Percentiles rank a stretch among this genome's conserved stretches.
These are phyloP conservation scores for Habroteleia sp. DNA, from an alignment of 2,888 invertebrate genomes.

Conservation along the genomic window DNA sequence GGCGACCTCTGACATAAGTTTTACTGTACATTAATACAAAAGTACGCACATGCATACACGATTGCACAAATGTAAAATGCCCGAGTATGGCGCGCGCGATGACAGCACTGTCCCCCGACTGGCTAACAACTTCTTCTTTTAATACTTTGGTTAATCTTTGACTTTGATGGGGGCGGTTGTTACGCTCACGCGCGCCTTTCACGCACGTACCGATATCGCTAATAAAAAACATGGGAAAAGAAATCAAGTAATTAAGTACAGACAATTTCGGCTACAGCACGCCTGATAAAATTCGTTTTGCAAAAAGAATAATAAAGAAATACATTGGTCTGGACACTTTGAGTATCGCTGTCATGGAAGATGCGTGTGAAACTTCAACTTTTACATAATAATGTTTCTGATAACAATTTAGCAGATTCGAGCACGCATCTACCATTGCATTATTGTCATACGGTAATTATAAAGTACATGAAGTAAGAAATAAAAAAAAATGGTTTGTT, in stretches of 20 bases:
- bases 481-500: no score
- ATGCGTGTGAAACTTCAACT: not conserved
- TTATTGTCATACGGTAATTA: not conserved
- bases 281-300: conserved; percentile 5
- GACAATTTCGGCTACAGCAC: conserved; percentile 33
- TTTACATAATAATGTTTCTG: no score
- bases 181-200: conserved; percentile 18
- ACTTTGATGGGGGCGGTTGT: conserved; percentile 28
- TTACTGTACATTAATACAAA: conserved; percentile 61
- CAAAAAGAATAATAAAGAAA: conserved; percentile 7
- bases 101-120: conserved; percentile 23
- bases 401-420: not conserved
- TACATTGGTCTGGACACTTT: conserved; percentile 28
- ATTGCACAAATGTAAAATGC: conserved; percentile 62
- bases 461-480: conserved; percentile 3
- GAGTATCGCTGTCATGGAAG: conserved; percentile 5
- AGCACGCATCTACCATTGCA: conserved; percentile 12
- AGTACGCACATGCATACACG: conserved; percentile 64
- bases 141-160: conserved; percentile 58
- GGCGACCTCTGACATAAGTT: conserved; percentile 49
- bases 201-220: conserved; percentile 41
- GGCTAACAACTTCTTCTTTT: conserved; percentile 18
- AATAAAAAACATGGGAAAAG: conserved; percentile 23
- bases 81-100: conserved; percentile 37
- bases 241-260: conserved; percentile 59